Evolutionary conservation across 2,113 vertebrate genomes (phyloP), one percentile per base, ranked within the genome.

Genomic region (Podocnemis expansa): DNA sequence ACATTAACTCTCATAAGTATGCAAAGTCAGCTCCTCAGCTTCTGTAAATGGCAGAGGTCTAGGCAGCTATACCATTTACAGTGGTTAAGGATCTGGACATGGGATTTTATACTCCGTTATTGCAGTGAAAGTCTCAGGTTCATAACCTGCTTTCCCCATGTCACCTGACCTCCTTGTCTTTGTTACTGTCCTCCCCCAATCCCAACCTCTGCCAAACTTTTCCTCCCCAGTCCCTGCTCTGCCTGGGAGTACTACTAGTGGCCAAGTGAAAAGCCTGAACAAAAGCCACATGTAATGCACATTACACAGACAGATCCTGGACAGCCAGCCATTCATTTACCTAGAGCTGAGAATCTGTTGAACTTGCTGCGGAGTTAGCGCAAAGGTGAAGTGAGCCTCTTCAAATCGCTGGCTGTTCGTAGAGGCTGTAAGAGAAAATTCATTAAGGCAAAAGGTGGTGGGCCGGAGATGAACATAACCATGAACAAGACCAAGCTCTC

Each of bases 281-380:
- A 38, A 58, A 47, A 17, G 41, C 17, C 41, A 1, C 14, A 1
- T 1, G 51, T 25, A 1, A 10, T 8, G 5, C 54, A 2, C 14
- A 2, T 14, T 29, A 4, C 2, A 27, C 58, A 1, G 13, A 6
- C 21, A 3, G 54, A 6, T 2, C 24, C 12, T 70, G n/a, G 38
- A 38, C 5, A 21, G 0, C 12, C 2, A 5, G n/a, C 38, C 14
- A 3, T 8, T 10, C 3, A 2, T 94, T 96, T 81, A 98, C 98
- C 98, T 97, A 87, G 98, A 98, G 0, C 97, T 95, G 73, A 98
- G 98, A 55, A 98, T 98, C 96, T 98, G 98, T 43, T 98, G 98
- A 9, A 98, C 98, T 13, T 98, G 98, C 91, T 98, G 98, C 2
- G 98, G 98, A 0, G 98, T 98, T 2, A 98, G 90, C 5, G 98